Base-by-base conservation (phyloP, 2,888 invertebrate genomes). In the Amblyteles armatorius region DNA sequence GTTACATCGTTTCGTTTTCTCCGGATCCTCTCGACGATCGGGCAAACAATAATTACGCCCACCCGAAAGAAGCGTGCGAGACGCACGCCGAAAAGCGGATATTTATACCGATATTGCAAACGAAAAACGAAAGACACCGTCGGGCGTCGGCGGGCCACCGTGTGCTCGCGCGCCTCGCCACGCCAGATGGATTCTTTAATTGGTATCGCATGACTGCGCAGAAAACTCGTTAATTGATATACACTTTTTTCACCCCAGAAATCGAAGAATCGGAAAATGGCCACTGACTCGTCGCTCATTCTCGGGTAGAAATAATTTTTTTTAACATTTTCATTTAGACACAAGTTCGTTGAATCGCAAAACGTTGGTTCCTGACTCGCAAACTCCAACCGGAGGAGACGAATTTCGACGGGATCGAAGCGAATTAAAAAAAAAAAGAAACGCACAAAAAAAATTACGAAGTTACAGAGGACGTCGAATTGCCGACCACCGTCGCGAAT, bases 161-260 rank as follows among this genome's bases (percentile, higher is more conserved):
- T 79, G 60, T 67, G 33, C 71, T 44, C 63, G 71, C 67, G 48
- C 67, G 73, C 60, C 71, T 78, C 57, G 48, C 80, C 57, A 33
- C 65, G 83, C 71, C 87, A 84, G 84, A 86, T 87, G 87, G 84
- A 76, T 80, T 77, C 81, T 88, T 90, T 79, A 86, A 85, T 87
- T 85, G 83, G 80, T 83, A 81, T 65, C 74, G 78, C 86, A 84
- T 87, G 88, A 86, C 87, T 82, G 72, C 67, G 79, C 78, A 74
- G 44, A 73, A 85, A 87, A 85, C 67, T 82, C 50, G 81, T 81
- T 77, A 84, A 87, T 85, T 87, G 71, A 87, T 81, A 78, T 73
- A 87, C 86, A 73, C 33, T 52, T n/a, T 40, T 19, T n/a, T 19
- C 19, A 1, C 36, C 3, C 5, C 50, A 1, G 50, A 3, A 29